Evolutionary conservation across 1,140 invertebrate species (phyloP), one percentile per base, ranked within the genome.

Genomic region (Sitobion miscanthi): DNA sequence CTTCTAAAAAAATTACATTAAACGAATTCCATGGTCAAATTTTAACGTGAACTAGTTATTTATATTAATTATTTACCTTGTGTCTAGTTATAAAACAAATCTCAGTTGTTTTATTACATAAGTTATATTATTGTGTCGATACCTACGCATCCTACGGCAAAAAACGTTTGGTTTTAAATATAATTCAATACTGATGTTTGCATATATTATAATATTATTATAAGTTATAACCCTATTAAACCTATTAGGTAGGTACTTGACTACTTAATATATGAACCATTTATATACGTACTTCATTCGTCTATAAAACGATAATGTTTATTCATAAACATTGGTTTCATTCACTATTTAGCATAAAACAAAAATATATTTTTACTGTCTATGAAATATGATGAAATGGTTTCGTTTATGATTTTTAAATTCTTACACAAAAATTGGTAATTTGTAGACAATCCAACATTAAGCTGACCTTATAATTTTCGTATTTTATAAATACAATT

Each of bases 11-110:
- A 52, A 45, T 86, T 86, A 86, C 9, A 30, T 87, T 87, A 14
- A 47, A 49, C 9, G 25, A 87, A 87, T 87, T 87, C 14, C 85
- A 87, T 88, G n/a, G 30, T 88, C 47, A 52, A 88, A 88, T 88
- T 17, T 88, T 88, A 35, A 88, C 11, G 47, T 87, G 11, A 49
- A 87, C 35, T 52, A 87, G 0, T 49, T 49, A 20, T 52, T 87
- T 49, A 69, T 69, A n/a, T 69, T 69, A 69, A 69, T 35, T 77
- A 77, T 77, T 77, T n/a, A n/a, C 62, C 30, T 77, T n/a, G 62
- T n/a, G 30, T n/a, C 30, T 77, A 25, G 38, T 83, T 42, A 85
- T 25, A 42, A 85, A 85, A 77, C 30, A 85, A 85, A 45, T 45
- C 42, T 85, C 8, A 42, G 30, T 77, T 77, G 30, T n/a, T 20